Evolutionary conservation across 2,113 vertebrate genomes (phyloP).

Genomic region (Catagonus wagneri): DNA sequence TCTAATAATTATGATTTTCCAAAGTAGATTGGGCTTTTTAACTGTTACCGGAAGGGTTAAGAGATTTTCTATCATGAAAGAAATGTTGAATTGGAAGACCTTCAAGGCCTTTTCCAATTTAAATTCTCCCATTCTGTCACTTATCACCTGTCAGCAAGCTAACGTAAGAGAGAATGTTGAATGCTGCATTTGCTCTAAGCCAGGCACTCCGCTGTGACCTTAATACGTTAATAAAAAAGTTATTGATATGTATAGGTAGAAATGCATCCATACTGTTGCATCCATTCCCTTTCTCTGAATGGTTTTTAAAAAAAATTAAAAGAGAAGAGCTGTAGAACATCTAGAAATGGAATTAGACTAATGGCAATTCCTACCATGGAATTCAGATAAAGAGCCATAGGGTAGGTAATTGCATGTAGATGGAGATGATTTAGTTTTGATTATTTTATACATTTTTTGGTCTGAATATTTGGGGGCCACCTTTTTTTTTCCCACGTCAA

Average conservation of each 20-base stretch:
- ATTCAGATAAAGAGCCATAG: not conserved
- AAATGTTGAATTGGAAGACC: not conserved
- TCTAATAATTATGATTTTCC: constrained; percentile 29
- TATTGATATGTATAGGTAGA: not conserved
- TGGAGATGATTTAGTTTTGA: not conserved
- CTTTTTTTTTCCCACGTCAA: not conserved
- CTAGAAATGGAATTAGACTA: not conserved
- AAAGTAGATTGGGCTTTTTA: not conserved
- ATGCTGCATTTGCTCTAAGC: not conserved
- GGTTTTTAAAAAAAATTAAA: not conserved
- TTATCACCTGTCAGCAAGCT: not conserved
- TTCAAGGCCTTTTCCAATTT: not conserved
- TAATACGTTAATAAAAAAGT: not conserved
- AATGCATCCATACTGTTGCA: not conserved
- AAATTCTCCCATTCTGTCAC: not conserved
- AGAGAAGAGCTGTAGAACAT: constrained; percentile 9
- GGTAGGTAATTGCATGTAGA: not conserved
- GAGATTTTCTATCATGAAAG: not conserved
- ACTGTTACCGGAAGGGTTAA: not conserved
- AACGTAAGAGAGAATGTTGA: not conserved
- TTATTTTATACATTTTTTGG: not conserved
- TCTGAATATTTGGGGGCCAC: not conserved
- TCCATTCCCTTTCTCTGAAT: not conserved
- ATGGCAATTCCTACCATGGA: not conserved
- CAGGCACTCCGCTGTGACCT: not conserved